A percentile compares a stretch with the other conserved stretches of the same genome.
These are phyloP conservation scores for Calameuta idolon DNA, from an alignment of 2,888 invertebrate species.

Conservation along the genomic window DNA sequence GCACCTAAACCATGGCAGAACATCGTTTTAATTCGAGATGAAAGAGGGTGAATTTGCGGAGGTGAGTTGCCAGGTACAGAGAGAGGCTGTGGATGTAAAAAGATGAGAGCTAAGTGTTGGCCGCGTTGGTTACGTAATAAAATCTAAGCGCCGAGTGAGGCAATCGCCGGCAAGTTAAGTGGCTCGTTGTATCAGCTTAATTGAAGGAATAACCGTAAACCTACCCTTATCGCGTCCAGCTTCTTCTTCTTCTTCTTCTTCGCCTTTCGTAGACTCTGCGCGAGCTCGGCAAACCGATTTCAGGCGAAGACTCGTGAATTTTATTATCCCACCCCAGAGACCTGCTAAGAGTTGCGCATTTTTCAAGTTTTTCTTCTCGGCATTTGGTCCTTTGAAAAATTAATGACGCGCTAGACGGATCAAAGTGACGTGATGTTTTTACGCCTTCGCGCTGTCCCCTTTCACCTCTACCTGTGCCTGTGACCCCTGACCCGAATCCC, in stretches of 20 bases:
- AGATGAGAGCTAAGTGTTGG: no score
- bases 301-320: no score
- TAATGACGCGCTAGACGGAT: no score
- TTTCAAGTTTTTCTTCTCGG: no score
- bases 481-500: background rate
- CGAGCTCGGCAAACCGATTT: background rate
- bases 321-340: no score
- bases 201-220: constrained; percentile 51
- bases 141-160: constrained; percentile 7
- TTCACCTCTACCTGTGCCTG: background rate
- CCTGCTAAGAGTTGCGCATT: no score
- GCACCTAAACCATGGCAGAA: constrained; percentile 13
- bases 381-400: no score
- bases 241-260: constrained; percentile 12
- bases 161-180: constrained; percentile 33
- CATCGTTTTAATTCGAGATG: constrained; percentile 44
- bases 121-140: background rate
- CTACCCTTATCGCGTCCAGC: constrained; percentile 38
- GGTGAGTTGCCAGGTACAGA: no score
- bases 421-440: no score
- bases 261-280: background rate
- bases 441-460: no score
- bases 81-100: no score
- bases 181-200: constrained; percentile 46
- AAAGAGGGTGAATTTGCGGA: constrained; percentile 17